Conservation (phyloP, 2,797 vertebrate genomes). For the Argentina silus region DNA sequence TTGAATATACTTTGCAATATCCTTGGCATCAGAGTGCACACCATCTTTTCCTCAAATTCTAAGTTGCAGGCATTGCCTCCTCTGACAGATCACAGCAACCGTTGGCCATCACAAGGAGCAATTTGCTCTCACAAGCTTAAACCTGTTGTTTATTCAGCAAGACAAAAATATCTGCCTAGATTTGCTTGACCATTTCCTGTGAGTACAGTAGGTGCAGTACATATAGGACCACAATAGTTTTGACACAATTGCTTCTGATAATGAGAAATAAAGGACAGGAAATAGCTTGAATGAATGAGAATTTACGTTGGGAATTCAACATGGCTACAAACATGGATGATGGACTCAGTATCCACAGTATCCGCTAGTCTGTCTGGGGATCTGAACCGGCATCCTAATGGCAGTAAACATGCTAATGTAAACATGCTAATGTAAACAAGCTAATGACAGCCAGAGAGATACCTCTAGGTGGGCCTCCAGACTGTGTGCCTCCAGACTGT, state of each 20-base stretch:
- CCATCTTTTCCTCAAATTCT: background rate
- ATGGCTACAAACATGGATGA: background rate
- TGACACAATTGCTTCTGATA: background rate
- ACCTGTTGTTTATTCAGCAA: background rate
- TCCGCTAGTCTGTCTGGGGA: background rate
- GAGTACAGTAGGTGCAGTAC: background rate
- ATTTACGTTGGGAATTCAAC: background rate
- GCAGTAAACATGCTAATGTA: background rate
- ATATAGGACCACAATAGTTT: background rate
- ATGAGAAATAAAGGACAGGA: background rate
- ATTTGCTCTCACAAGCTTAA: too few species aligned
- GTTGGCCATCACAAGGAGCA: background rate
- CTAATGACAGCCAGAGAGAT: background rate
- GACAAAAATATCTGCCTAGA: background rate
- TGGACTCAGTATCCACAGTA: background rate
- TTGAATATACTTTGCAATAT: background rate
- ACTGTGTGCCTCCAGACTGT: background rate
- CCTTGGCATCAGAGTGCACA: background rate
- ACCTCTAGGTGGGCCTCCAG: background rate
- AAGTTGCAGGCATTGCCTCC: background rate
- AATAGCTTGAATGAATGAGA: background rate
- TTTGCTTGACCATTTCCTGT: slow-evolving; percentile 1
- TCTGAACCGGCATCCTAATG: background rate
- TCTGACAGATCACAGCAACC: background rate
- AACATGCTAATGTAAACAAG: background rate